phyloP scores from a whole-genome alignment of 2,888 invertebrate species.

The Athetis lepigone region DNA sequence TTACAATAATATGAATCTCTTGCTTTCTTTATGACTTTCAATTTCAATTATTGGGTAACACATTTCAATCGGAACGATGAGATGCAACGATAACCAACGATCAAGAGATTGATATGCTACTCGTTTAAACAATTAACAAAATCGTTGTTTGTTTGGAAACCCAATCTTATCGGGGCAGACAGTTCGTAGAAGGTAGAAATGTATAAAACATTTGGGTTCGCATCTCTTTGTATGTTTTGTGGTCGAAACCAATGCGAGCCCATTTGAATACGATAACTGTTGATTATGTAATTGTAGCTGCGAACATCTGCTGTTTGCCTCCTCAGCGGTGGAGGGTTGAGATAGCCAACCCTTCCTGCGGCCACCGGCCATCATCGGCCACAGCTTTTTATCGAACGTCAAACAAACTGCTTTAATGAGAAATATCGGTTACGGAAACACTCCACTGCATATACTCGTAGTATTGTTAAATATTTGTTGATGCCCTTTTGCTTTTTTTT shows the following conservation, averaged over 20 bases:
- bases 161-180: conserved; percentile 32
- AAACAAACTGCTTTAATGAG: conserved; percentile 87
- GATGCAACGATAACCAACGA: conserved; percentile 51
- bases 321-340: conserved; percentile 73
- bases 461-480: conserved; percentile 84
- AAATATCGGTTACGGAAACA: conserved; percentile 89
- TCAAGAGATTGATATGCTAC: conserved; percentile 43
- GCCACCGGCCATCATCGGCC: conserved; percentile 82
- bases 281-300: conserved; percentile 87
- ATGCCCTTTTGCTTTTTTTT: conserved; percentile 70
- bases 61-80: conserved; percentile 64
- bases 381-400: conserved; percentile 84
- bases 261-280: conserved; percentile 87
- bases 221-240: conserved; percentile 46
- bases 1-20: conserved; percentile 81
- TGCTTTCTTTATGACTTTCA: conserved; percentile 84
- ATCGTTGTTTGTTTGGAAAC: conserved; percentile 44
- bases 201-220: conserved; percentile 50
- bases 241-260: conserved; percentile 73
- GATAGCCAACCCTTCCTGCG: conserved; percentile 81
- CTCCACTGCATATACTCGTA: conserved; percentile 78
- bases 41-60: conserved; percentile 78
- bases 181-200: conserved; percentile 33
- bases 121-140: conserved; percentile 50
- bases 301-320: conserved; percentile 87